Conservation (phyloP, 2,888 invertebrate species). For the Matsumyia berberina region DNA sequence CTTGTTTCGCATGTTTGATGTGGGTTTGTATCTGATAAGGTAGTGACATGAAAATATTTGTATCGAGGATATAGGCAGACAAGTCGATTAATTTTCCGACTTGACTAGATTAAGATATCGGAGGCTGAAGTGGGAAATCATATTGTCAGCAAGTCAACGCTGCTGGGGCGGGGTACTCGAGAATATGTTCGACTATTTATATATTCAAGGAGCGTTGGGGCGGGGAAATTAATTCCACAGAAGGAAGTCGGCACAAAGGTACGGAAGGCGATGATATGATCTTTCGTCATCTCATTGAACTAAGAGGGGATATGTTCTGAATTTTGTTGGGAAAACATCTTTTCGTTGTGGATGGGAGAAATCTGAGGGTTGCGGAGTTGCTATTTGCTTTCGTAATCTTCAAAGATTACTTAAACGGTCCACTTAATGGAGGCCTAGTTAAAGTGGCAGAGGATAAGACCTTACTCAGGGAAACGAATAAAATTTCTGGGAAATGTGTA, state of each 20-base stretch:
- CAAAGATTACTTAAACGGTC: no score
- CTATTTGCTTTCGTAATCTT: no score
- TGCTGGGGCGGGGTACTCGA: not conserved
- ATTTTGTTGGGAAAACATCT: no score
- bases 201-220: not conserved
- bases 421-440: no score
- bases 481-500: no score
- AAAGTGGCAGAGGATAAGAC: no score
- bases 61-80: constrained; percentile 49
- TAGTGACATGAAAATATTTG: constrained; percentile 69
- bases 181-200: not conserved
- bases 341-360: no score
- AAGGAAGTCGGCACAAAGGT: not conserved
- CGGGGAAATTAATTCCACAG: not conserved
- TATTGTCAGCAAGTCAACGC: constrained; percentile 31
- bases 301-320: no score
- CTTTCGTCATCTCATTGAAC: not conserved
- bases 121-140: constrained; percentile 41
- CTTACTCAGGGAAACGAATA: no score
- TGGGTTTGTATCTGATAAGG: constrained; percentile 35
- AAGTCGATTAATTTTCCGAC: constrained; percentile 68
- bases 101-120: constrained; percentile 54
- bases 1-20: constrained; percentile 34
- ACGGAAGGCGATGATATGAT: not conserved
- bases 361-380: no score